Conservation (phyloP, 2,888 invertebrate genomes). For the Caenorhabditis doughertyi region DNA sequence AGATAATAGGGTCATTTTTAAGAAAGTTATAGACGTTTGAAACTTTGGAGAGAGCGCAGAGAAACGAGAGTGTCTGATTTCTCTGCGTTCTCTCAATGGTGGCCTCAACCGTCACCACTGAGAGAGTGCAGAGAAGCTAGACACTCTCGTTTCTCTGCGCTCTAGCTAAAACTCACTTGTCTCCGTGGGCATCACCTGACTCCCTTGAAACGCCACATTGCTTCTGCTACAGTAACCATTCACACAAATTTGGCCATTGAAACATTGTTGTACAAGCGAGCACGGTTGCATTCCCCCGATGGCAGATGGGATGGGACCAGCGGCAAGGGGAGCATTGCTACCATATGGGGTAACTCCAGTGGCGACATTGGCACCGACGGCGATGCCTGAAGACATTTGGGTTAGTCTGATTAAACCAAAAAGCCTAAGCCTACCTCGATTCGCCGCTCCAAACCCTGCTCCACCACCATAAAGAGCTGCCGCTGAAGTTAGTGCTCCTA, state of each 20-base stretch:
- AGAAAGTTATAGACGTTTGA: no score
- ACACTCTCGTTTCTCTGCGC: background rate
- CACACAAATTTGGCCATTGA: slow-evolving; percentile 82
- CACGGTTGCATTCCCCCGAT: slow-evolving; percentile 74
- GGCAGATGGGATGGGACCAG: slow-evolving; percentile 56
- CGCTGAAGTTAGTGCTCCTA: slow-evolving; percentile 72
- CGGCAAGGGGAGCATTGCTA: slow-evolving; percentile 30
- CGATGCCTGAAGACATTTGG: slow-evolving; percentile 19
- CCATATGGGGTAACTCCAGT: slow-evolving; percentile 56
- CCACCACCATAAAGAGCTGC: slow-evolving; percentile 68
- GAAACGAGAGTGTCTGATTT: no score
- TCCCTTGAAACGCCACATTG: slow-evolving; percentile 80
- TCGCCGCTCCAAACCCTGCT: slow-evolving; percentile 37
- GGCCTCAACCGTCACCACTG: background rate
- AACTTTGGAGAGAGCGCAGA: no score
- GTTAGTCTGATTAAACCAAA: background rate
- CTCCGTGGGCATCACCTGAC: slow-evolving; percentile 74
- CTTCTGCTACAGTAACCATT: slow-evolving; percentile 80
- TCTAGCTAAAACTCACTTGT: slow-evolving; percentile 69
- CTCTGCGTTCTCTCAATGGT: no score
- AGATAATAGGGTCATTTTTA: no score
- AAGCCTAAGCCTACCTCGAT: slow-evolving; percentile 25
- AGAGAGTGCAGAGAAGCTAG: no score
- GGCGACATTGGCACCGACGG: slow-evolving; percentile 52
- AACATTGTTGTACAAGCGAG: slow-evolving; percentile 80